Percentiles rank a stretch among this genome's conserved stretches.
phyloP scores from a whole-genome alignment of 2,797 vertebrate species.

The Oreonectes daqikongensis region DNA sequence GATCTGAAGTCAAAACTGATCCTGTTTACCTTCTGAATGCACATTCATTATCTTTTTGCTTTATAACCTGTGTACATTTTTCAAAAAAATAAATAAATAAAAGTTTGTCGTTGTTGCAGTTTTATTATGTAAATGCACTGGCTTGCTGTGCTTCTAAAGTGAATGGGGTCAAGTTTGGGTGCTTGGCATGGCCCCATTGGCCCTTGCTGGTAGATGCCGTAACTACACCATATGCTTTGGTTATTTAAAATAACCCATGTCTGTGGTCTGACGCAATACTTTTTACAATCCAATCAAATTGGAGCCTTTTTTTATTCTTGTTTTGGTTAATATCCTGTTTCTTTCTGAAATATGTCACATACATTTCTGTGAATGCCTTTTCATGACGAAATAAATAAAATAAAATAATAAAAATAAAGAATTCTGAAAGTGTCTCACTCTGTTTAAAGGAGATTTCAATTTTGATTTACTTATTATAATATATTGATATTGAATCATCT shows the following conservation, averaged over 20 bases:
- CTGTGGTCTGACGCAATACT: background rate
- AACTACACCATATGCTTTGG: background rate
- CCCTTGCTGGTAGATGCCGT: background rate
- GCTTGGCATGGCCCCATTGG: background rate
- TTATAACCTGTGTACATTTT: background rate
- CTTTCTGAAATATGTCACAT: background rate
- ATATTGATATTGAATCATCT: too few species aligned
- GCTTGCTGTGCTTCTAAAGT: background rate
- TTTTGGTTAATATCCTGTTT: too few species aligned
- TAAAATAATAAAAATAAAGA: background rate
- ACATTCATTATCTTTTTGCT: background rate
- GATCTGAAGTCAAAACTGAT: background rate
- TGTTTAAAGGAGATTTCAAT: background rate
- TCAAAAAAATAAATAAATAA: background rate
- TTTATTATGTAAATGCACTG: background rate
- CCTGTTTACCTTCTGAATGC: background rate
- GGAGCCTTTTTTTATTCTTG: background rate
- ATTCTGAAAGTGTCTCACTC: background rate
- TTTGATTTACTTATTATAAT: too few species aligned
- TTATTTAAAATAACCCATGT: background rate
- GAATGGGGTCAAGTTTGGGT: background rate
- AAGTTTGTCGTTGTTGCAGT: background rate
- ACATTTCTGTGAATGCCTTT: background rate
- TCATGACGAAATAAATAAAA: background rate
- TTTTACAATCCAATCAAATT: background rate